phyloP scores from a whole-genome alignment of 2,888 invertebrate species.

The Dolomedes plantarius region DNA sequence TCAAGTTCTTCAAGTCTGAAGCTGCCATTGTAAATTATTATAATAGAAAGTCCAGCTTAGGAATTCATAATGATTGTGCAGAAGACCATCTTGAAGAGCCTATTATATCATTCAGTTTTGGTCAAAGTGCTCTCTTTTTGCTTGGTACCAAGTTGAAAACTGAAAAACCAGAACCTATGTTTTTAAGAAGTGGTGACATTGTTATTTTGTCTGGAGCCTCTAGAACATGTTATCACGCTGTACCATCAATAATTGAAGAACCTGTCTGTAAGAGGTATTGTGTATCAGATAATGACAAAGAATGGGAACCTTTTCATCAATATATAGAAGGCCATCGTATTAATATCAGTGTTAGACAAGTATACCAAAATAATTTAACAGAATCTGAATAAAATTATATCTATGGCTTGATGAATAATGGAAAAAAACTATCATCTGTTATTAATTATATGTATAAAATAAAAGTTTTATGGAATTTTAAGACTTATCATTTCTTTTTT shows the following conservation, averaged over 20 bases:
- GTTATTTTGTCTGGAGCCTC: slow-evolving; percentile 91
- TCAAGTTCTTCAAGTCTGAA: slow-evolving; percentile 78
- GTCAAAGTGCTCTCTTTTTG: slow-evolving; percentile 94
- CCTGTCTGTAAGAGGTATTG: slow-evolving; percentile 78
- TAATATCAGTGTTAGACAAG: slow-evolving; percentile 96
- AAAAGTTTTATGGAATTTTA: too few relatives aligned
- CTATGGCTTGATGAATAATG: too few relatives aligned
- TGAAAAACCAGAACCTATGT: slow-evolving; percentile 80
- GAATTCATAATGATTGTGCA: slow-evolving; percentile 96
- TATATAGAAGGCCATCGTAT: slow-evolving; percentile 87
- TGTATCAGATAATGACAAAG: slow-evolving; percentile 76
- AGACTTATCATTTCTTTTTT: too few relatives aligned
- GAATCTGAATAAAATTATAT: too few relatives aligned
- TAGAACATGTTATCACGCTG: slow-evolving; percentile 92
- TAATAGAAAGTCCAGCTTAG: slow-evolving; percentile 91
- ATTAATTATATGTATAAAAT: too few relatives aligned
- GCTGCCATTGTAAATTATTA: slow-evolving; percentile 98
- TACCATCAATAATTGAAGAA: slow-evolving; percentile 87
- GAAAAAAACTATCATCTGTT: too few relatives aligned
- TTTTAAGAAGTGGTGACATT: slow-evolving; percentile 92
- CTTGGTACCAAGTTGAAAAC: slow-evolving; percentile 88
- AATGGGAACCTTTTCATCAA: slow-evolving; percentile 77
- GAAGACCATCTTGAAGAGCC: slow-evolving; percentile 91
- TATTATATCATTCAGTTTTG: slow-evolving; percentile 93
- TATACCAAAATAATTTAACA: slow-evolving; percentile 76